Evolutionary conservation across 2,113 vertebrate species (phyloP), one percentile per base, ranked within the genome.

Genomic region (Chlamydotis undulata): DNA sequence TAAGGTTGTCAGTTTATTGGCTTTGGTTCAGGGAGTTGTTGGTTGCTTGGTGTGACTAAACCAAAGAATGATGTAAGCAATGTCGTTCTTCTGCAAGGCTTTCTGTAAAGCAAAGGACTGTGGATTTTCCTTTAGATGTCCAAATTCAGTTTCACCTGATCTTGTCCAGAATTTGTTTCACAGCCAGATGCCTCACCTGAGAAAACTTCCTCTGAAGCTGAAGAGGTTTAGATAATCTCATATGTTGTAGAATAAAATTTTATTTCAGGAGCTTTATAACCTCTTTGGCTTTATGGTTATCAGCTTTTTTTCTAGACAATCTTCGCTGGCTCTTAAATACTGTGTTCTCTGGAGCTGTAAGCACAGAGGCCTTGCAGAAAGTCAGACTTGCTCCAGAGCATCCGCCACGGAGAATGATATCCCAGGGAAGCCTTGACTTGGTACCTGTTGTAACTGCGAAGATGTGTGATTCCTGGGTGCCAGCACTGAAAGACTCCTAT

Each of bases 111-210:
- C 14, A 28, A 64, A 81, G 22, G 19, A 35, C 60, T 64, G 21
- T 21, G 55, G 47, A 3, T 80, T 93, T 90, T 87, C 52, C 73
- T 81, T 90, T 59, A 82, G 56, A 57, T 55, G 33, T 16, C 33
- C 26, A 64, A 71, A 79, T 45, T 78, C 65, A 71, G 50, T 74
- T 89, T 84, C 57, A 84, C 14, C 43, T 70, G 19, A 31, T 70
- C 60, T 64, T 68, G 55, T 75, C 49, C 76, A 70, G 29, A 93
- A 83, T 79, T 71, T 76, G 26, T 79, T 81, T 89, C 84, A 60
- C 53, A 93, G 52, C 74, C 77, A 95, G 69, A 82, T 79, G n/a
- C 43, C 75, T 88, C 70, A 88, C 23, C 61, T 85, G 85, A 94
- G 43, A 76, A 87, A 55, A 76, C 37, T 86, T 90, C 71, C 53